Conservation (phyloP, 2,113 vertebrate genomes). For the Callopanchax toddi region DNA sequence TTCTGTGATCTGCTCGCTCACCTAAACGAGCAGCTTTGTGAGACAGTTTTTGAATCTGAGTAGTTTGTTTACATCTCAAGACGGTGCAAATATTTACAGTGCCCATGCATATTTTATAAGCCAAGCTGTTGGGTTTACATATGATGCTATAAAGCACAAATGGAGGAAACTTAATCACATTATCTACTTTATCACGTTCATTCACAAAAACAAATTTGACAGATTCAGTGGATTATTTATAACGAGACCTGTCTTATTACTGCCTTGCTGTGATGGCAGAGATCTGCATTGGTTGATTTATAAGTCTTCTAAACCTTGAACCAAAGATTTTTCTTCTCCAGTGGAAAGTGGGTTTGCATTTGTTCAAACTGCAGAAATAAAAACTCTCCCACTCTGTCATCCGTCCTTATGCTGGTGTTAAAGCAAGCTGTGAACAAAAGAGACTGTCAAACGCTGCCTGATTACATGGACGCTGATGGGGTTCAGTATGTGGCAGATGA, state of each 20-base stretch:
- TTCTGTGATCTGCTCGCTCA: background rate
- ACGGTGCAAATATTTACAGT: conserved; percentile 17
- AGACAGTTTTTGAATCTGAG: conserved; percentile 4
- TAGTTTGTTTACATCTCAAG: background rate
- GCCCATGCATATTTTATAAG: conserved; percentile 32
- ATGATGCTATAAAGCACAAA: conserved; percentile 5
- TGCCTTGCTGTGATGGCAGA: conserved; percentile 29
- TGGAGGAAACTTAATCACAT: background rate
- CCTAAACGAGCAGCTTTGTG: conserved; percentile 6
- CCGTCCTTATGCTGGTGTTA: conserved; percentile 22
- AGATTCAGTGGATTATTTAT: conserved; percentile 59
- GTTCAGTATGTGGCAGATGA: conserved; percentile 26
- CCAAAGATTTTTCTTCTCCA: background rate
- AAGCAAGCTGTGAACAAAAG: conserved; percentile 33
- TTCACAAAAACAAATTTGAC: conserved; percentile 21
- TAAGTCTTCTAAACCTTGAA: background rate
- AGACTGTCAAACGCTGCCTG: conserved; percentile 26
- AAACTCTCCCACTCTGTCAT: conserved; percentile 1
- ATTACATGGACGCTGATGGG: conserved; percentile 17
- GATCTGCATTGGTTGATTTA: conserved; percentile 5
- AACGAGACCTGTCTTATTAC: conserved; percentile 46
- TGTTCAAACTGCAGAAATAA: conserved; percentile 1
- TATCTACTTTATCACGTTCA: conserved; percentile 1
- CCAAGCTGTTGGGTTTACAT: conserved; percentile 25
- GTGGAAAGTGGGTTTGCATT: background rate